Evolutionary conservation across 2,888 invertebrate species (phyloP).

Genomic region (Rhogogaster chlorosoma): DNA sequence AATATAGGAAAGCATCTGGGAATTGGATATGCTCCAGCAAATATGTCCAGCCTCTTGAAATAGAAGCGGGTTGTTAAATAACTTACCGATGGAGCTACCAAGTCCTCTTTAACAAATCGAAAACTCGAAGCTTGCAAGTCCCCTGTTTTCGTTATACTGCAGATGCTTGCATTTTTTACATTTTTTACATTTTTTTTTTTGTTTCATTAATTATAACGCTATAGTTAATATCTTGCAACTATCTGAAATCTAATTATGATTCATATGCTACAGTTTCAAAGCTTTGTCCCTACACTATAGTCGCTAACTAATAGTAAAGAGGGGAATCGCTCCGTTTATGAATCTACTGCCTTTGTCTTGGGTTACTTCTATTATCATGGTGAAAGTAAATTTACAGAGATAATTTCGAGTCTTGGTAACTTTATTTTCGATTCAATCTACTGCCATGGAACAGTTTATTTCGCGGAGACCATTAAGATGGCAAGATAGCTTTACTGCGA

Average conservation of each 20-base stretch:
- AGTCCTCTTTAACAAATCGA: background rate
- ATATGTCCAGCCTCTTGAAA: background rate
- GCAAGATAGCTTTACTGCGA: conserved; percentile 6
- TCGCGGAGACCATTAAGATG: background rate
- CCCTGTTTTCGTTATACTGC: background rate
- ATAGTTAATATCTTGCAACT: background rate
- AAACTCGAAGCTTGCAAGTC: background rate
- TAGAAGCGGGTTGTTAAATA: conserved; percentile 22
- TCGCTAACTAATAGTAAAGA: background rate
- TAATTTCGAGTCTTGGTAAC: background rate
- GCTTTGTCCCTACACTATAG: background rate
- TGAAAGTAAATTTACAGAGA: background rate
- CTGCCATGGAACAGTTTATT: conserved; percentile 11
- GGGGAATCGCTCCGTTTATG: background rate
- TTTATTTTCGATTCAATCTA: conserved; percentile 23
- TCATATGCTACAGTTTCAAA: background rate
- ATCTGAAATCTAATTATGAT: background rate
- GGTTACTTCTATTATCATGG: background rate
- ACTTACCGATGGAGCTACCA: background rate
- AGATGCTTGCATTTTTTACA: background rate
- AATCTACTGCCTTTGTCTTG: background rate
- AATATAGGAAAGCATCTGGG: conserved; percentile 10
- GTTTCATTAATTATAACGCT: background rate
- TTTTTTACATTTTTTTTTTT: background rate
- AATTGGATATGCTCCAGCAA: conserved; percentile 43